phyloP scores from a whole-genome alignment of 92 coral and sea anemone genomes.

The Palythoa grandiflora region DNA sequence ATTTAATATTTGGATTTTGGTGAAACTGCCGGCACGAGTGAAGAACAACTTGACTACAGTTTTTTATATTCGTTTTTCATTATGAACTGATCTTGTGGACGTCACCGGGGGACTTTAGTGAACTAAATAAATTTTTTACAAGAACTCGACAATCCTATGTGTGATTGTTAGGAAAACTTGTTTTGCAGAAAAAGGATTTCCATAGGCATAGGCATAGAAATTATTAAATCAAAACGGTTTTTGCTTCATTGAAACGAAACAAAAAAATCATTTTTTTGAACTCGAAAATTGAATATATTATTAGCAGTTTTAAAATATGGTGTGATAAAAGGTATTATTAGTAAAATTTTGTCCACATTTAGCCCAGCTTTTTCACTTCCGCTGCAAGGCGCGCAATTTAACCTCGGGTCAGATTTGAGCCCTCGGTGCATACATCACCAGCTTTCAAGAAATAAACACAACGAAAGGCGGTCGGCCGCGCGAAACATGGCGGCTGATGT shows the following conservation, averaged over 20 bases:
- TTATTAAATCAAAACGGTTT: conserved; percentile 10
- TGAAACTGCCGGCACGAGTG: background rate
- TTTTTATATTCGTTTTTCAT: conserved; percentile 3
- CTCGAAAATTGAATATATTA: background rate
- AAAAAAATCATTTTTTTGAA: background rate
- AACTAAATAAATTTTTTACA: conserved; percentile 31
- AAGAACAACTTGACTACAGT: conserved; percentile 16
- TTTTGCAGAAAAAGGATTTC: conserved; percentile 6
- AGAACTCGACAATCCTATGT: background rate
- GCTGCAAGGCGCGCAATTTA: background rate
- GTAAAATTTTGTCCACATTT: background rate
- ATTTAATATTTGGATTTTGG: conserved; percentile 10
- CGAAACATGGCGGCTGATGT: conserved; percentile 50
- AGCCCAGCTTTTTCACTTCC: conserved; percentile 12
- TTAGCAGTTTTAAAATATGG: background rate
- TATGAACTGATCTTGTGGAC: conserved; percentile 19
- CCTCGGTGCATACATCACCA: conserved; percentile 38
- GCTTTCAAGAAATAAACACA: conserved; percentile 5
- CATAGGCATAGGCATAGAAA: background rate
- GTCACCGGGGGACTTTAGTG: conserved; percentile 22
- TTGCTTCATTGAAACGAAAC: conserved; percentile 18
- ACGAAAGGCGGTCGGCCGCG: conserved; percentile 33
- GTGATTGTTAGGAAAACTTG: conserved; percentile 3
- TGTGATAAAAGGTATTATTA: background rate
- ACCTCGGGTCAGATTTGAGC: conserved; percentile 41